phyloP scores from a whole-genome alignment of 2,888 invertebrate species.

The Sialis lutaria region DNA sequence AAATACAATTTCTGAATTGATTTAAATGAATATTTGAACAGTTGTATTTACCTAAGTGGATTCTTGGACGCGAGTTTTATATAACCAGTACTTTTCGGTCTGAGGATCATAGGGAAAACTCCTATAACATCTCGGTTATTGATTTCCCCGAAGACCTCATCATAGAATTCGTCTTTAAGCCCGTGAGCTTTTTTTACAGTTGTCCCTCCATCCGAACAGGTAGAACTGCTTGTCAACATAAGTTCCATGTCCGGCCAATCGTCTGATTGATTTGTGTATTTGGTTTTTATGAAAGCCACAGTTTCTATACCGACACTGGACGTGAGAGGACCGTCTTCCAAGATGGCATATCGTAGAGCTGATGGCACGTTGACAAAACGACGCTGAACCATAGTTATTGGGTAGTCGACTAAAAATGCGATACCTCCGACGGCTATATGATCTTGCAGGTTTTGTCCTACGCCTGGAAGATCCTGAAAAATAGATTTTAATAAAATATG shows the following conservation, averaged over 20 bases:
- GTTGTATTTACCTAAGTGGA: conserved; percentile 25
- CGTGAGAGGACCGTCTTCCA: conserved; percentile 75
- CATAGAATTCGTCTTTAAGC: conserved; percentile 62
- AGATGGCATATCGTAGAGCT: conserved; percentile 64
- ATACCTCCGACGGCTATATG: conserved; percentile 79
- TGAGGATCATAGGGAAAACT: conserved; percentile 74
- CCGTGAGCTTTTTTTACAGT: conserved; percentile 62
- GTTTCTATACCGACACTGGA: conserved; percentile 77
- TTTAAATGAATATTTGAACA: too few relatives aligned
- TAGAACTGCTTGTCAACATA: conserved; percentile 71
- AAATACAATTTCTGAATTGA: too few relatives aligned
- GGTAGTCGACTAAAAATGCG: conserved; percentile 62
- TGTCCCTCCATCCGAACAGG: conserved; percentile 69
- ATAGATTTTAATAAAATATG: conserved; percentile 24
- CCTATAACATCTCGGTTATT: conserved; percentile 62
- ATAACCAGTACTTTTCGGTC: conserved; percentile 72
- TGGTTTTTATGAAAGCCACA: conserved; percentile 74
- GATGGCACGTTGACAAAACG: conserved; percentile 70
- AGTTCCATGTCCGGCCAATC: conserved; percentile 90
- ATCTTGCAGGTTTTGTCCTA: conserved; percentile 76
- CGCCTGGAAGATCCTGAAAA: conserved; percentile 61
- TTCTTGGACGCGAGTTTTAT: conserved; percentile 53
- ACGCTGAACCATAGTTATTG: conserved; percentile 62
- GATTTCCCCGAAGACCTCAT: conserved; percentile 53
- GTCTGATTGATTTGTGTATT: conserved; percentile 69